Base-by-base conservation (phyloP, 2,888 invertebrate genomes). In the Branchinecta sandiegonensis region DNA sequence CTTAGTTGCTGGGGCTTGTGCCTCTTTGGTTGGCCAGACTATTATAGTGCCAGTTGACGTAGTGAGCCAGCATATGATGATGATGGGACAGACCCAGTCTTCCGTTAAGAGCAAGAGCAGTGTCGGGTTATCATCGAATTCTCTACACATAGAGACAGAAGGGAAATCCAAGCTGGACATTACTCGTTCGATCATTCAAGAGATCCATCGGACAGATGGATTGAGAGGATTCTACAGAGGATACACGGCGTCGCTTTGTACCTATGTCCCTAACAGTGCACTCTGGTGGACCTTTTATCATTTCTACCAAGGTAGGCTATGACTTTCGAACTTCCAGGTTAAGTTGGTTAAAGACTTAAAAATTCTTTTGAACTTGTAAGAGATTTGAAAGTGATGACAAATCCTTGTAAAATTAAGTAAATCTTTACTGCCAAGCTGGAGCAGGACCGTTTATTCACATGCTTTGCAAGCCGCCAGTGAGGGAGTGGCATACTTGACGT, bases 241-340 rank as follows among this genome's bases (percentile, higher is more conserved):
- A 0, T 97, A 95, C 77, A 82, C 87, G 46, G 93, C 95, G 0
- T 95, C 95, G 47, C 79, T 97, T 12, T 87, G 89, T 73, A 89
- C 94, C 0, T 96, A 94, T 77, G 94, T 94, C 65, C 95, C 96
- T 13, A 95, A 94, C 78, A 94, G 93, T 17, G 95, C 94, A n/a
- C 83, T 95, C 65, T 96, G 96, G 95, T 97, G 96, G 96, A 88
- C 86, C 23, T 87, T 94, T 74, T 96, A 96, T 78, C 92, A 93
- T 72, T 81, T 88, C 65, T 95, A 94, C 78, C 92, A 94, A 85
- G 92, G 94, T 94, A n/a, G n/a, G n/a, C n/a, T n/a, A 78, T 50
- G 14, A 48, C 12, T 14, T 68, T 64, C 11, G 46, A 14, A 12
- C 6, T 37, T 37, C 37, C 37, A 37, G 37, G 37, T 37, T 37